These are phyloP conservation scores for Edolisoma coerulescens DNA, from an alignment of 2,113 vertebrate species.

Conservation along the genomic window DNA sequence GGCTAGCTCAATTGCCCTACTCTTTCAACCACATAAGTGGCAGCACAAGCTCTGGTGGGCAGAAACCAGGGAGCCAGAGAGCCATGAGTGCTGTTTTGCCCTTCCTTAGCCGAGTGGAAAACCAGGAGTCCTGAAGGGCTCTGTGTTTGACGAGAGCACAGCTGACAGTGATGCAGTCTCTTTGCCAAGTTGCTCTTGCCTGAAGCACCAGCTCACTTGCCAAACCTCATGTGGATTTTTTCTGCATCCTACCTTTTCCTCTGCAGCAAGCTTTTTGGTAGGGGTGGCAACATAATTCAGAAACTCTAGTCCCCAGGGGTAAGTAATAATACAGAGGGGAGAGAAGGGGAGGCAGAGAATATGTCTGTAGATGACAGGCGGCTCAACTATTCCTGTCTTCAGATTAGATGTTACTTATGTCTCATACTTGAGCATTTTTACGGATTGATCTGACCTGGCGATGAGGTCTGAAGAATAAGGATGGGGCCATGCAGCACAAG, in stretches of 20 bases:
- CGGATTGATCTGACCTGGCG: not conserved
- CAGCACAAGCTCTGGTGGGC: not conserved
- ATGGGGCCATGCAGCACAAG: not conserved
- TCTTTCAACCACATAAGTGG: not conserved
- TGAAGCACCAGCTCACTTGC: not conserved
- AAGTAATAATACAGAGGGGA: not conserved
- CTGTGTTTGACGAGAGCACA: not conserved
- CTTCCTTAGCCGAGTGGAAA: not conserved
- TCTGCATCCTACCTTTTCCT: not conserved
- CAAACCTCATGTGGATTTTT: not conserved
- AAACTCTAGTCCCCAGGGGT: not conserved
- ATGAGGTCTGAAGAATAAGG: not conserved
- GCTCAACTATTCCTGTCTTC: not conserved
- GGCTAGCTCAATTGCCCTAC: not conserved
- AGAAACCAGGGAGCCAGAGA: not conserved
- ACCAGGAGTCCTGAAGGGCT: not conserved
- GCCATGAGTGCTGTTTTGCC: not conserved
- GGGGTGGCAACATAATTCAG: not conserved
- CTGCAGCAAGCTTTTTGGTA: not conserved
- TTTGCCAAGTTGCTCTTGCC: not conserved
- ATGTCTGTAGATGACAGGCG: not conserved
- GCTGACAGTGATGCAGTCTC: not conserved
- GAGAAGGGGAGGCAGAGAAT: not conserved
- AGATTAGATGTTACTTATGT: not conserved
- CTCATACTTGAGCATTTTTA: not conserved